Conservation (phyloP, 2,797 vertebrate genomes). For the Dryobates pubescens region DNA sequence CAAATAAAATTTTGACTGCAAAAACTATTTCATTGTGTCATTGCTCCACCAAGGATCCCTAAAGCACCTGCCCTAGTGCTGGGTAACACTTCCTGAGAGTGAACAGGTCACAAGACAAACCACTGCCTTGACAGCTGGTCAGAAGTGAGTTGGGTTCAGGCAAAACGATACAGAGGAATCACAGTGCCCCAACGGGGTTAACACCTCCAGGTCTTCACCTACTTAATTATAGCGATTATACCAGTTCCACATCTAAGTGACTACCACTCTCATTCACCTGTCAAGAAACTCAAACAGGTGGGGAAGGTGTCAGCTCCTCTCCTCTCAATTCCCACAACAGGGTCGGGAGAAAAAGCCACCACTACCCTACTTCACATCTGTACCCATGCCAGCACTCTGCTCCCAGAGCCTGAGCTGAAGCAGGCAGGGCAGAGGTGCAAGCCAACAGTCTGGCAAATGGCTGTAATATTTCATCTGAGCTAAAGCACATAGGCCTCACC, state of each 20-base stretch:
- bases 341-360: not conserved
- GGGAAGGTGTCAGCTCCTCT: not conserved
- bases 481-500: accelerated
- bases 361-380: accelerated
- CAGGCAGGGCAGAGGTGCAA: not conserved
- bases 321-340: not conserved
- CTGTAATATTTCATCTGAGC: not conserved
- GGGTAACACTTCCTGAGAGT: too few relatives aligned
- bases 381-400: accelerated
- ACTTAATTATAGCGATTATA: not conserved
- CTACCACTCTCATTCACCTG: accelerated
- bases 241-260: not conserved
- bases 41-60: not conserved
- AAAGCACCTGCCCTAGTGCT: not conserved
- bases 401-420: accelerated
- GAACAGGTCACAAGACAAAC: not conserved
- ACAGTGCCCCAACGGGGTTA: accelerated
- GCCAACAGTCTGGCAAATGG: not conserved
- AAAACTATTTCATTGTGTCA: not conserved
- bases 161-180: not conserved
- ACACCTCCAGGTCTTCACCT: not conserved
- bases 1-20: not conserved
- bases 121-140: not conserved
- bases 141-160: not conserved
- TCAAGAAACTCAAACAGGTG: not conserved